Evolutionary conservation across 2,797 vertebrate species (phyloP).

Genomic region (Craterocephalus amniculus): DNA sequence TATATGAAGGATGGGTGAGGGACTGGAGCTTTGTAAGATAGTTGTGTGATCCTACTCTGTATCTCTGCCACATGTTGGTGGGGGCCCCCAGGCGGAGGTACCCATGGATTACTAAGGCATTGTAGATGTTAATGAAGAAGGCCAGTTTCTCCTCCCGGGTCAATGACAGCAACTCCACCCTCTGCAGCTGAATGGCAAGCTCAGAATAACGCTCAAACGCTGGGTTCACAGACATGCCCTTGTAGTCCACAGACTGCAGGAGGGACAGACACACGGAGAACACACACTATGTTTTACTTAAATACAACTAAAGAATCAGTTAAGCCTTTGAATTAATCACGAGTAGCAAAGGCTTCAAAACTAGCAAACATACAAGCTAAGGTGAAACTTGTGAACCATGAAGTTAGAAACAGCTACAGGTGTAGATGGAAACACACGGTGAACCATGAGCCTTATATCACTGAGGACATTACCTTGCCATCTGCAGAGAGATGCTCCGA

Average conservation of each 20-base stretch:
- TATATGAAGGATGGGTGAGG: background rate
- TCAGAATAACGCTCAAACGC: conserved; percentile 81
- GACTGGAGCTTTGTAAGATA: background rate
- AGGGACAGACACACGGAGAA: conserved; percentile 6
- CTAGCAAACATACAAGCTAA: no score
- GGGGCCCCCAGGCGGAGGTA: conserved; percentile 80
- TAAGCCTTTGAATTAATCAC: background rate
- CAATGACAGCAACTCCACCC: conserved; percentile 79
- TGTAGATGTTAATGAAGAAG: conserved; percentile 89
- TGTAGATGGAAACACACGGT: background rate
- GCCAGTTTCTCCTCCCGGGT: conserved; percentile 85
- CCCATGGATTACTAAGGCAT: conserved; percentile 86
- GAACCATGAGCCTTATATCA: background rate
- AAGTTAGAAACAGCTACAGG: conserved; percentile 4
- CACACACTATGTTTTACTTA: background rate
- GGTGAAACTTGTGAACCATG: background rate
- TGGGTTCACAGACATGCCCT: conserved; percentile 76
- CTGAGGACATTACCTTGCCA: conserved; percentile 80
- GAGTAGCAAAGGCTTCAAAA: background rate
- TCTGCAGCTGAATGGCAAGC: conserved; percentile 83
- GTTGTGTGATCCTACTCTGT: conserved; percentile 73
- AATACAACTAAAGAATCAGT: background rate
- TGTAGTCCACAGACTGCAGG: conserved; percentile 83
- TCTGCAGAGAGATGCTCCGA: conserved; percentile 84
- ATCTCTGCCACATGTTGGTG: conserved; percentile 86